Evolutionary conservation across 2,113 vertebrate genomes (phyloP), one percentile per base, ranked within the genome.

Genomic region (Cygnus atratus): DNA sequence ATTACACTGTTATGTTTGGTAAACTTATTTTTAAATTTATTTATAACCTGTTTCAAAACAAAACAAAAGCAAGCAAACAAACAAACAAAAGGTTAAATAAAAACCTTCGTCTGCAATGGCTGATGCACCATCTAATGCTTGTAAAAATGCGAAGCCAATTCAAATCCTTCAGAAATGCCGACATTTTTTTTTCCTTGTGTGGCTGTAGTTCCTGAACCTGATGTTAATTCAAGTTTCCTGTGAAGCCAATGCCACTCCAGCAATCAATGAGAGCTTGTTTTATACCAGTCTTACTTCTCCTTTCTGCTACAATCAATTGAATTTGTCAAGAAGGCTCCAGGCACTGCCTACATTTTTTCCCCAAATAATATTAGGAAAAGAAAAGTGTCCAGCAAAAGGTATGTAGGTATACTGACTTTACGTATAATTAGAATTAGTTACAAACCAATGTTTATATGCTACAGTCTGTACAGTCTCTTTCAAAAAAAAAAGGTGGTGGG

Each of bases 241-340:
- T 67, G 84, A 93, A 97, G 86, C 14, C 62, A 39, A 25, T 71
- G 93, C 48, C 67, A 92, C 77, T 92, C 59, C 73, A 83, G 78
- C 80, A 84, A 95, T 97, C 91, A 93, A 95, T 97, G 88, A 62
- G 62, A 43, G 86, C 94, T 88, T 94, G 91, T 95, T 96, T 84
- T 88, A 88, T 79, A 79, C 41, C 95, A 92, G 90, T 93, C 90
- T 65, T 62, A 43, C 93, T 90, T 77, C 91, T 96, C 90, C 54
- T 72, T 84, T 52, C 11, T 5, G 20, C 95, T 89, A 48, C 84
- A 88, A 97, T 95, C 95, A 94, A 96, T 97, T 95, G 89, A 96
- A 95, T 87, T 95, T 93, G 90, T 86, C 94, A 94, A 91, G 85
- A 92, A 94, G 88, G 82, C 94, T 92, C 83, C 72, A 79, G 84